A percentile compares a stretch with the other conserved stretches of the same genome.
Evolutionary conservation across 92 coral and sea anemone species (phyloP).

Genomic region (Porites divaricata): DNA sequence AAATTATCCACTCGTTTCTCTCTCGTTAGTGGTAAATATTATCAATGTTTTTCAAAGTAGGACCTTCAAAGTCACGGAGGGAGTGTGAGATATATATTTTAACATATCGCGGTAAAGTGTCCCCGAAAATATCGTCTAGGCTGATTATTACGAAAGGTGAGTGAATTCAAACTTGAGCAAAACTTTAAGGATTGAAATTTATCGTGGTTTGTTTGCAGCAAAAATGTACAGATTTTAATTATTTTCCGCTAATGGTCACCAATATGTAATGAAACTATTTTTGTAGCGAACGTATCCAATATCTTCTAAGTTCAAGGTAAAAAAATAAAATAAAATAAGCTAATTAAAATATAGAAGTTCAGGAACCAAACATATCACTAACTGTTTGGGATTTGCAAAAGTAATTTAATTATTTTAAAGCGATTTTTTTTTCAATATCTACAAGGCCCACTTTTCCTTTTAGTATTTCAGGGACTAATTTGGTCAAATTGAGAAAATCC

Average conservation of each 20-base stretch:
- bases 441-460: too few relatives aligned
- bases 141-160: background rate
- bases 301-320: background rate
- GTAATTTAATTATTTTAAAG: background rate
- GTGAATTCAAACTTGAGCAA: slow-evolving; percentile 2
- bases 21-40: slow-evolving; percentile 11
- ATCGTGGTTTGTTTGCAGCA: background rate
- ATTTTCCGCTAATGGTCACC: background rate
- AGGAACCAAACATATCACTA: background rate
- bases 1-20: slow-evolving; percentile 7
- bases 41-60: slow-evolving; percentile 18
- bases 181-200: background rate
- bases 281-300: background rate
- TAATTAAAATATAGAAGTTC: background rate
- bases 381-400: background rate
- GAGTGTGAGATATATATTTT: background rate
- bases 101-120: background rate
- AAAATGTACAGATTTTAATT: background rate
- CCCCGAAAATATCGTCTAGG: background rate
- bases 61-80: slow-evolving; percentile 23
- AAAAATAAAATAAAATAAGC: background rate
- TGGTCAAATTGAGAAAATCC: too few relatives aligned
- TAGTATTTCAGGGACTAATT: too few relatives aligned
- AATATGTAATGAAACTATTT: background rate
- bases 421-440: background rate